Percentiles rank a stretch among this genome's conserved stretches.
These are phyloP conservation scores for Noctua fimbriata DNA, from an alignment of 2,888 invertebrate species.

Conservation along the genomic window DNA sequence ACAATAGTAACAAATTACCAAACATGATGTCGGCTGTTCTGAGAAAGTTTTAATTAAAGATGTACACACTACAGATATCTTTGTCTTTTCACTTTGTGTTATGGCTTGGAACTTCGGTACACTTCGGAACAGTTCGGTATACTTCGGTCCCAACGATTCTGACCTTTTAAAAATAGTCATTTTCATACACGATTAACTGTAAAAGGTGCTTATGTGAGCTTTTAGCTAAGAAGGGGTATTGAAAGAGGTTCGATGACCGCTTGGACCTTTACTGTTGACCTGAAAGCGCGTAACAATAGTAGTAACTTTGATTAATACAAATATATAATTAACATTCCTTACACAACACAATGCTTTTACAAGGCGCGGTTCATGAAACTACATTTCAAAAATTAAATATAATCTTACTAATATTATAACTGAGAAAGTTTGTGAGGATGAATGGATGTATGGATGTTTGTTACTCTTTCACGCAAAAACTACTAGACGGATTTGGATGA, in stretches of 20 bases:
- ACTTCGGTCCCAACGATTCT: slow-evolving; percentile 14
- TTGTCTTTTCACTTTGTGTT: slow-evolving; percentile 74
- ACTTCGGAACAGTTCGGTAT: slow-evolving; percentile 41
- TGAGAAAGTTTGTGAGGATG: too few relatives aligned
- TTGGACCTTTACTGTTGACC: slow-evolving; percentile 9
- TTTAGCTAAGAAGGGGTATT: slow-evolving; percentile 27
- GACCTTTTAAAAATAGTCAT: slow-evolving; percentile 35
- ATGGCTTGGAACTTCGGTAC: slow-evolving; percentile 63
- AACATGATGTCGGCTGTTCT: slow-evolving; percentile 61
- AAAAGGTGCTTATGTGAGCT: slow-evolving; percentile 28
- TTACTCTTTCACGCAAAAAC: too few relatives aligned
- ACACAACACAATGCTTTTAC: slow-evolving; percentile 11
- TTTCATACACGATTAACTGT: slow-evolving; percentile 18
- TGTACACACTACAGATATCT: slow-evolving; percentile 72
- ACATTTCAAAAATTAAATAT: slow-evolving; percentile 7
- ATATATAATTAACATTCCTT: background rate
- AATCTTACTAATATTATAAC: too few relatives aligned
- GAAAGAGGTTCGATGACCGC: slow-evolving; percentile 25
- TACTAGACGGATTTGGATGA: too few relatives aligned
- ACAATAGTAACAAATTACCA: slow-evolving; percentile 61
- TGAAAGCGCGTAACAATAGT: slow-evolving; percentile 6
- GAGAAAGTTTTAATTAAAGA: slow-evolving; percentile 87
- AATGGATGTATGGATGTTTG: too few relatives aligned
- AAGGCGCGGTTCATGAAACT: slow-evolving; percentile 14
- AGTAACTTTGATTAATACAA: background rate